A percentile compares a stretch with the other conserved stretches of the same genome.
Conservation (phyloP, 2,888 invertebrate genomes). For the Epiblema foenella region DNA sequence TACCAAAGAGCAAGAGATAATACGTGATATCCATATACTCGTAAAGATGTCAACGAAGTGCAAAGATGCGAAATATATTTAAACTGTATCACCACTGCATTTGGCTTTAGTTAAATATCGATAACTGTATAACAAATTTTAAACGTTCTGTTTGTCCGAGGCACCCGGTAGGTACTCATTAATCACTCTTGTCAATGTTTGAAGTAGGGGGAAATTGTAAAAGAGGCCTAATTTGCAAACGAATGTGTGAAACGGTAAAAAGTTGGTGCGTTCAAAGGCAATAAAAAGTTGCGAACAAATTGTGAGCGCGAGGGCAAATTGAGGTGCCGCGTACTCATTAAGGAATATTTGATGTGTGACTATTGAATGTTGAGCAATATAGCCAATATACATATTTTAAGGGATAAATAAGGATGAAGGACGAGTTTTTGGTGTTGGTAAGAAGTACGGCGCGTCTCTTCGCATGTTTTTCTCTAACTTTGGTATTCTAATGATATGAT, state of each 20-base stretch:
- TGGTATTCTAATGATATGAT: background rate
- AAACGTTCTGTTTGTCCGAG: slow-evolving; percentile 14
- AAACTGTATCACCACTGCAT: background rate
- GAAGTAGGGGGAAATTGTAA: slow-evolving; percentile 13
- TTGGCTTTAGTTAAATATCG: background rate
- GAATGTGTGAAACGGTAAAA: slow-evolving; percentile 9
- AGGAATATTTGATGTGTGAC: slow-evolving; percentile 13
- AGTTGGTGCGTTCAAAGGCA: background rate
- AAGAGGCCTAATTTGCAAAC: slow-evolving; percentile 29
- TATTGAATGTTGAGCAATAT: slow-evolving; percentile 1
- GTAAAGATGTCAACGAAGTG: background rate
- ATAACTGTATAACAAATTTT: background rate
- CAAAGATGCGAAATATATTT: background rate
- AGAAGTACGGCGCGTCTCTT: background rate
- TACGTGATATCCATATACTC: background rate
- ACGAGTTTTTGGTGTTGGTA: background rate
- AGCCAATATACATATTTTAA: background rate
- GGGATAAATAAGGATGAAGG: background rate
- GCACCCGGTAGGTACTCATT: slow-evolving; percentile 3
- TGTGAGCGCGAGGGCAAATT: background rate
- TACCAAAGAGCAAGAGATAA: background rate
- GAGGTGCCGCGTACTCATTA: slow-evolving; percentile 14
- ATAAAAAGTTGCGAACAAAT: background rate
- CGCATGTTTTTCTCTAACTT: background rate
- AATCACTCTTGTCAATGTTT: slow-evolving; percentile 25